Evolutionary conservation across 2,113 vertebrate species (phyloP), one percentile per base, ranked within the genome.

Genomic region (Fulica atra): DNA sequence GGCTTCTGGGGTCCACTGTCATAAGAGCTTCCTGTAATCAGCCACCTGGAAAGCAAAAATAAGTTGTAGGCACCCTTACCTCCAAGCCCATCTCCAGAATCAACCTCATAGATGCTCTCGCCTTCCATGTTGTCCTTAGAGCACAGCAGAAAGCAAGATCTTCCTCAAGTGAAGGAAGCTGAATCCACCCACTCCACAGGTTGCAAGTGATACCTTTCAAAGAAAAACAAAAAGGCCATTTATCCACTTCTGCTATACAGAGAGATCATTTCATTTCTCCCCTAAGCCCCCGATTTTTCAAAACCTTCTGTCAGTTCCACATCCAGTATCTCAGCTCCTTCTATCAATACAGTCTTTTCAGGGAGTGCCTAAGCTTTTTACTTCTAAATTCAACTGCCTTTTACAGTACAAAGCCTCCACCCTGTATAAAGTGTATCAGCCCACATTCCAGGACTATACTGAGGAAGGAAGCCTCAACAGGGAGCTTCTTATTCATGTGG

Each of bases 81-180:
- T 97, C 96, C 93, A 74, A 96, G 77, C 78, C 93, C 94, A 95
- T 91, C 95, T 95, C 94, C 96, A 91, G 95, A 97, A 93, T 96
- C 95, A 95, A 97, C 89, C 70, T 96, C 97, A 91, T 70, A 96
- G 93, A 97, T 92, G 93, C 94, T 97, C 68, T 97, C 96, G n/a
- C 96, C 93, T 92, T 97, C 96, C 96, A 96, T 97, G 70, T 8
- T 81, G 56, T 63, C 86, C 74, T 74, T 38, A 73, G 61, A 70
- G 81, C 1, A 28, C 81, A 90, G 88, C 31, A 85, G 78, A 93
- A 86, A 69, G 68, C 44, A 92, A 92, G 56, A 60, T 94, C 84
- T 96, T 95, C 74, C 59, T 81, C 28, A 2, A 83, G 46, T 70
- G 59, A 80, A 92, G 70, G 44, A 96, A 95, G 90, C 60, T 92